A percentile compares a stretch with the other conserved stretches of the same genome.
Evolutionary conservation across 2,113 vertebrate genomes (phyloP).

Genomic region (Lontra canadensis): DNA sequence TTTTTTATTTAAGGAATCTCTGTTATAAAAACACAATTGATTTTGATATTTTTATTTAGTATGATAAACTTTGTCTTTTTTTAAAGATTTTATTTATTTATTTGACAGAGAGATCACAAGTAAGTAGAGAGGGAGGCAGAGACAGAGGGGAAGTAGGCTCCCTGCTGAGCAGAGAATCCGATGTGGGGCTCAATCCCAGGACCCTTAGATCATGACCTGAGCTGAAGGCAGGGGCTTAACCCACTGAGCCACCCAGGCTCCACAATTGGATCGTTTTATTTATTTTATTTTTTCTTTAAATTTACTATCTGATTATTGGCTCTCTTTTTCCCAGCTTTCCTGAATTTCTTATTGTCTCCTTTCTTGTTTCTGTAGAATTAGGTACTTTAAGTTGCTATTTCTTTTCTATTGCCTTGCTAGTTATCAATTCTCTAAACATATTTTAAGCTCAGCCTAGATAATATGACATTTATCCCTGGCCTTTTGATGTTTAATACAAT

Average conservation of each 20-base stretch:
- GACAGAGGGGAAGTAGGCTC: too few species aligned
- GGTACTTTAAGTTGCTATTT: background rate
- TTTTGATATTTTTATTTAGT: background rate
- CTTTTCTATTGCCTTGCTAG: background rate
- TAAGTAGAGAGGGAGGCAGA: too few species aligned
- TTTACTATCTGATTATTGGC: background rate
- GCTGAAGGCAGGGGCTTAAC: too few species aligned
- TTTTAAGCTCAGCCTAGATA: background rate
- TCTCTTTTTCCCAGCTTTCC: background rate
- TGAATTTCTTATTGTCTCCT: background rate
- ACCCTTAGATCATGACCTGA: too few species aligned
- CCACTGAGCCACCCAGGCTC: too few species aligned
- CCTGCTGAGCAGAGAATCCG: too few species aligned
- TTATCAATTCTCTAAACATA: background rate
- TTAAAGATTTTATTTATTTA: too few species aligned
- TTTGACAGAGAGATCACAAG: too few species aligned
- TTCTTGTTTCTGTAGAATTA: background rate
- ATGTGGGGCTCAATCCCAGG: too few species aligned
- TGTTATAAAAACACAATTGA: background rate
- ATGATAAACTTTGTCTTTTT: background rate
- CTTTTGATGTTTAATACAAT: background rate
- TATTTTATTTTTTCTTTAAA: background rate
- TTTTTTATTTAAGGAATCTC: background rate
- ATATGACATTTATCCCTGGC: background rate
- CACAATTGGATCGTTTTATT: background rate